Base-by-base conservation (phyloP, 2,888 invertebrate species). In the Stenoptilia bipunctidactyla region DNA sequence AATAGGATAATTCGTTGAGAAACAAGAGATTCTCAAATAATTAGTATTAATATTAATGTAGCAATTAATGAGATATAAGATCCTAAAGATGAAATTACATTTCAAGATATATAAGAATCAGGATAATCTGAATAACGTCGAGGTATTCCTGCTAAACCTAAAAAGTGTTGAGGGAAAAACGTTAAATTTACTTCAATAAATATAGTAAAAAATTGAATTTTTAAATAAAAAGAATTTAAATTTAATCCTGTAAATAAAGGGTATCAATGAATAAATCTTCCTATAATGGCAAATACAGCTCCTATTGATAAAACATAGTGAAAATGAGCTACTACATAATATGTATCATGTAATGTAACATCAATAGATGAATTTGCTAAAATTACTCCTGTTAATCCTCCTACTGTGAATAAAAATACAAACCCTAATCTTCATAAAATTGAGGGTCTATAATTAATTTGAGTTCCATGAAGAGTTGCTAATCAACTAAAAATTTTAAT, bases 271-370 rank as follows among this genome's bases (percentile, higher is more conserved):
- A 88, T 82, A 68, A 92, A 86, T 52, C 91, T 90, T 27, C 85
- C 88, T 79, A 93, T 87, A 86, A 92, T 90, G 34, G 90, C 88
- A 85, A 92, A 92, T 55, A 92, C 90, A 2, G 92, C 91, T 50
- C 91, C 92, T 77, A 92, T 91, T 2, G 90, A 91, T 58, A 92
- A 53, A 1, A 92, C 92, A 86, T 92, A 92, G 64, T 93, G 92
- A 56, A 93, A 93, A 68, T 93, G 92, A 2, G 90, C 92, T 27
- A 92, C 92, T 38, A 92, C 92, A 86, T 92, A 93, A 66, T 92
- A 92, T n/a, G 92, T 92, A 61, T 93, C 92, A 76, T 93, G 92
- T 9, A 92, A 47, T 44, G 89, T 83, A 71, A 92, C 88, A 85
- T 93, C 92, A 77, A 93, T 83, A 10, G 90, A 91, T 15, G 91